phyloP scores from a whole-genome alignment of 2,888 invertebrate genomes.

The Ennomos erosarius region DNA sequence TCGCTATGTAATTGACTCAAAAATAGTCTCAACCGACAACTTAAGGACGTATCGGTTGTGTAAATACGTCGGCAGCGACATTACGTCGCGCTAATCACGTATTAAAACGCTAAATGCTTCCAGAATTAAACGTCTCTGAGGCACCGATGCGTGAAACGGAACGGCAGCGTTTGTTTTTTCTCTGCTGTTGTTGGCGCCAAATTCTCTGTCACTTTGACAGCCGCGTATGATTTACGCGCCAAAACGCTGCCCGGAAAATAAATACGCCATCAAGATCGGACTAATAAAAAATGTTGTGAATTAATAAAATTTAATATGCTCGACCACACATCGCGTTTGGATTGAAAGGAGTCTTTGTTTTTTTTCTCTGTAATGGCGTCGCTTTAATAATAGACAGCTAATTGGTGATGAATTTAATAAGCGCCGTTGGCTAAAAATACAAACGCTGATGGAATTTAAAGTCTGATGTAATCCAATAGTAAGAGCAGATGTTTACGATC shows the following conservation, averaged over 20 bases:
- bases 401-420: constrained; percentile 47
- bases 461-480: constrained; percentile 12
- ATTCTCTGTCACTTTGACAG: constrained; percentile 69
- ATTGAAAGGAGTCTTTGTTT: constrained; percentile 42
- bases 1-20: constrained; percentile 44
- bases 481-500: constrained; percentile 10
- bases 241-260: constrained; percentile 54
- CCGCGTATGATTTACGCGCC: constrained; percentile 65
- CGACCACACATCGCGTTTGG: constrained; percentile 64
- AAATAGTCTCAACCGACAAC: constrained; percentile 44
- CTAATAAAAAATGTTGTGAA: constrained; percentile 62
- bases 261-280: constrained; percentile 56
- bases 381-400: constrained; percentile 40
- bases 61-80: constrained; percentile 63
- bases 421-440: constrained; percentile 34
- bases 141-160: constrained; percentile 50
- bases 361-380: constrained; percentile 38
- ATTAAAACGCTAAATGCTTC: constrained; percentile 56
- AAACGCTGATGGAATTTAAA: constrained; percentile 20
- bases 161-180: constrained; percentile 40
- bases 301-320: constrained; percentile 67
- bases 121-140: constrained; percentile 48
- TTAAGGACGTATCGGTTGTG: constrained; percentile 49
- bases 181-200: constrained; percentile 63
- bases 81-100: constrained; percentile 61